Base-by-base conservation (phyloP, 2,888 invertebrate genomes). In the Electrophaes corylata region DNA sequence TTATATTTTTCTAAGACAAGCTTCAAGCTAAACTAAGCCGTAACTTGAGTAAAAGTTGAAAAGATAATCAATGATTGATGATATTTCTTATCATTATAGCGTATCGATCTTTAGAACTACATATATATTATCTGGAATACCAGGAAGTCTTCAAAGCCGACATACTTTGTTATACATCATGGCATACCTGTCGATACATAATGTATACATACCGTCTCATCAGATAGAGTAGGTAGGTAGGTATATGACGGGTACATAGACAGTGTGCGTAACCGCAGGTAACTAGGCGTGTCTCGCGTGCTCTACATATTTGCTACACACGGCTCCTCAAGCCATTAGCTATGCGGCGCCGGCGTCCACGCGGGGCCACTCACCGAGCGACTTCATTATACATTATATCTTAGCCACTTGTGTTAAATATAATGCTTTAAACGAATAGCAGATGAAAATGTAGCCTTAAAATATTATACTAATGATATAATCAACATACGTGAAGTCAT, bases 251-350 rank as follows among this genome's bases (percentile, higher is more conserved):
- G n/a, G n/a, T 4, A 19, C 40, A n/a, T 31, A 39, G 39, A 48
- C 6, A 6, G 16, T 16, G 10, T 16, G 16, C 16, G 44, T 45
- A 50, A 50, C 60, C 60, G 63, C 65, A 50, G 53, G 47, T 48
- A 57, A 61, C 43, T 51, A 50, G 48, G 62, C 62, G 56, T 40
- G 56, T 45, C 60, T 62, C 60, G 64, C 69, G 64, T 4, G 61
- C 64, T 62, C 14, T 31, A 55, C 67, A 60, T 69, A 19, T 57
- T 63, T 54, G 61, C 5, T 43, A 57, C 40, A 48, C 37, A 29
- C 45, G 48, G 18, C 58, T 43, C 51, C 43, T 46, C 37, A 39
- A 56, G 45, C 55, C 43, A 47, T 46, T 47, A 58, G 45, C 49
- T 62, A 65, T 65, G 62, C 50, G 47, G 62, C 60, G 40, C 26